Evolutionary conservation across 2,797 vertebrate genomes (phyloP).

Genomic region (Thamnophis elegans): DNA sequence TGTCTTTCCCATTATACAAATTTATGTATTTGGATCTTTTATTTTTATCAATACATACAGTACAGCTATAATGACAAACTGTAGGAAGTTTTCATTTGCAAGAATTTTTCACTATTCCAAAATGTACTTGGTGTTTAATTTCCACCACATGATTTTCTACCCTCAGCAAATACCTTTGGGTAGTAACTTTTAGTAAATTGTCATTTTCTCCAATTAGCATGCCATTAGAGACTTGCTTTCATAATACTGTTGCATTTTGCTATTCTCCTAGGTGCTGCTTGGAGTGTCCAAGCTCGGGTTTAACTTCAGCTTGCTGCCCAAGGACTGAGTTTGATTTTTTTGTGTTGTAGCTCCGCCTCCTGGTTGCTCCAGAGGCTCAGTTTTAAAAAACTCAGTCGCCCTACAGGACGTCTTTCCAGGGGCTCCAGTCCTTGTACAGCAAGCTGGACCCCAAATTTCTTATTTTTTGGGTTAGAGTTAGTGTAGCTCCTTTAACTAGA

Average conservation of each 20-base stretch:
- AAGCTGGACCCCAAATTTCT: too few species aligned
- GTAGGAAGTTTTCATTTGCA: background rate
- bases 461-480: too few species aligned
- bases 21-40: background rate
- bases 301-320: too few species aligned
- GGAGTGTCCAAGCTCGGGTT: too few species aligned
- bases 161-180: constrained; percentile 6
- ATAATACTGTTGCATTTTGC: background rate
- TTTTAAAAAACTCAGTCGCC: too few species aligned
- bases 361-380: too few species aligned
- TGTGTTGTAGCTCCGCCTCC: too few species aligned
- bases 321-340: too few species aligned
- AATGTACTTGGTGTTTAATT: background rate
- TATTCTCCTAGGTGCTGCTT: too few species aligned
- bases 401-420: too few species aligned
- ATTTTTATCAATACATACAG: background rate
- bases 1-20: background rate
- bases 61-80: background rate
- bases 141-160: background rate
- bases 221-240: background rate
- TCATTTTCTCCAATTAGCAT: background rate
- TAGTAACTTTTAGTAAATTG: constrained; percentile 2
- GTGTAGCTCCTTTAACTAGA: too few species aligned
- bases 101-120: background rate
- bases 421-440: too few species aligned